Evolutionary conservation across 2,888 invertebrate species (phyloP).

Genomic region (Campaea margaritaria): DNA sequence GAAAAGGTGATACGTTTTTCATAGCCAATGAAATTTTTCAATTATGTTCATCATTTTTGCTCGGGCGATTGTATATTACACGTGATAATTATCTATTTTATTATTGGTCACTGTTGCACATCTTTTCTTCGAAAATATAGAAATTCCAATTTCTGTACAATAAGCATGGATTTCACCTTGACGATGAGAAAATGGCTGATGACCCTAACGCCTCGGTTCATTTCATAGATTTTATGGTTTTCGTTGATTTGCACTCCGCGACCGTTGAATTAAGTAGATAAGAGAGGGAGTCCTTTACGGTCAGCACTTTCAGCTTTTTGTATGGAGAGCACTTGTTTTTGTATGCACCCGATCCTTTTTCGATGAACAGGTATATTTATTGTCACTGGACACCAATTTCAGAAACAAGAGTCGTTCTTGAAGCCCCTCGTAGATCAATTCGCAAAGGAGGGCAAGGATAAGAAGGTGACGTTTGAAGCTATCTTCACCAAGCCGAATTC

Average conservation of each 20-base stretch:
- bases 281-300: slow-evolving; percentile 62
- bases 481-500: slow-evolving; percentile 98
- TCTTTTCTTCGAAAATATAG: slow-evolving; percentile 54
- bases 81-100: slow-evolving; percentile 41
- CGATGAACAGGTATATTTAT: slow-evolving; percentile 56
- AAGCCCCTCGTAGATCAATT: slow-evolving; percentile 97
- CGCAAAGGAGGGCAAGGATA: slow-evolving; percentile 98
- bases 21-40: background rate
- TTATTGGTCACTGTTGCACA: slow-evolving; percentile 61
- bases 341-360: slow-evolving; percentile 58
- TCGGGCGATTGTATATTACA: slow-evolving; percentile 48
- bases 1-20: too few species aligned
- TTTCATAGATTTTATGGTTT: slow-evolving; percentile 64
- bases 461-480: slow-evolving; percentile 96
- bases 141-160: slow-evolving; percentile 81
- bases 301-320: slow-evolving; percentile 77
- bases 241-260: slow-evolving; percentile 69
- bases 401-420: slow-evolving; percentile 98
- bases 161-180: slow-evolving; percentile 76
- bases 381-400: slow-evolving; percentile 59
- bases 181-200: slow-evolving; percentile 72
- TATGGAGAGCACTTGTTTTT: slow-evolving; percentile 79
- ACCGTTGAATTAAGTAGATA: slow-evolving; percentile 63
- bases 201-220: slow-evolving; percentile 78
- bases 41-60: slow-evolving; percentile 63